Percentiles rank a stretch among this genome's conserved stretches.
Conservation (phyloP, 2,797 vertebrate genomes). For the Taeniopygia guttata region DNA sequence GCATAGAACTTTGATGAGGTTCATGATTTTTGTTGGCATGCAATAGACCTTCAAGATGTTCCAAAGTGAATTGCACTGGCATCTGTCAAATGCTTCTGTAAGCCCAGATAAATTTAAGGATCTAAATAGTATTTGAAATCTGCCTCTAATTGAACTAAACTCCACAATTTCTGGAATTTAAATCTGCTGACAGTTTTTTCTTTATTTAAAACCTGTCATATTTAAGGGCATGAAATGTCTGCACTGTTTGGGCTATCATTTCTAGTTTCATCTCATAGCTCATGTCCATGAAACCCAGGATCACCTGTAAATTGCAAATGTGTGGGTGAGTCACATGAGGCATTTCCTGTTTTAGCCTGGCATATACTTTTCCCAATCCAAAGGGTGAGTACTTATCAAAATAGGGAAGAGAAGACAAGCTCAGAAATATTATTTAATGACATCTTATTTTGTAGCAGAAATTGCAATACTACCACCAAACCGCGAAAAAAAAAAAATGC, state of each 20-base stretch:
- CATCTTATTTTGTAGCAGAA: not conserved
- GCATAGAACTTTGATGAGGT: constrained; percentile 28
- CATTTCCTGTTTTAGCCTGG: too few species aligned
- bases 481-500: not conserved
- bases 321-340: not conserved
- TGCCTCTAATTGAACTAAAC: not conserved
- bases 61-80: constrained; percentile 5
- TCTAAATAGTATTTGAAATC: not conserved
- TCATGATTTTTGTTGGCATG: constrained; percentile 47
- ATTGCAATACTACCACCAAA: not conserved
- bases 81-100: constrained; percentile 41
- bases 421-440: too few species aligned
- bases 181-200: not conserved
- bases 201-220: not conserved
- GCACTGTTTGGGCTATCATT: not conserved
- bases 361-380: too few species aligned
- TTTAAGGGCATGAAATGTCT: not conserved
- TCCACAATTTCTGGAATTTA: constrained; percentile 9
- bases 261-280: not conserved
- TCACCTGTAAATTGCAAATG: not conserved
- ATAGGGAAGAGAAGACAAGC: too few species aligned
- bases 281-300: not conserved
- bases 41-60: constrained; percentile 37
- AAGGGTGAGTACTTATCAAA: too few species aligned
- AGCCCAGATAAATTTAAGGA: constrained; percentile 13